Evolutionary conservation across 2,797 vertebrate genomes (phyloP).

Genomic region (Uromys caudimaculatus): DNA sequence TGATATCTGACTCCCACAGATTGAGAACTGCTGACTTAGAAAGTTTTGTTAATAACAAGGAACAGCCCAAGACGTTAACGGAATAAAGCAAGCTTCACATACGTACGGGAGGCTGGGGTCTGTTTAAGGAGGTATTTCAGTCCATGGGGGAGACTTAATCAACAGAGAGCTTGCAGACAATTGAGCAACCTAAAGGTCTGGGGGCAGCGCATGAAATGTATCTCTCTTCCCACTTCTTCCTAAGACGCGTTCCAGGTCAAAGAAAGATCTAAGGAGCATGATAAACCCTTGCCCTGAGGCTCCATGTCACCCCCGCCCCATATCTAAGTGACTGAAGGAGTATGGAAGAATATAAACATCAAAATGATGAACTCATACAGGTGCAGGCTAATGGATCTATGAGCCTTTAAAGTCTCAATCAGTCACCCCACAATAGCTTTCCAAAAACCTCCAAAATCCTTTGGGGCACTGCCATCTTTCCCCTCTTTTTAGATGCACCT

Average conservation of each 20-base stretch:
- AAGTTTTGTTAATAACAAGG: not conserved
- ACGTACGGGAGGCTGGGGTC: not conserved
- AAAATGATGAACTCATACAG: not conserved
- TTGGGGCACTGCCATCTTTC: not conserved
- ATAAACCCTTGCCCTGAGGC: not conserved
- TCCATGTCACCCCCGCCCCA: not conserved
- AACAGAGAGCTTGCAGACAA: not conserved
- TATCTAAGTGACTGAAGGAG: not conserved
- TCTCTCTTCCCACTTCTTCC: not conserved
- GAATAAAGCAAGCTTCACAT: not conserved
- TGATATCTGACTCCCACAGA: not conserved
- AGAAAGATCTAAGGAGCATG: constrained; percentile 23
- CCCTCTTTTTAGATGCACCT: not conserved
- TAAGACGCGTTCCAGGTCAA: not conserved
- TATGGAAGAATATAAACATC: not conserved
- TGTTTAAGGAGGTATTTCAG: not conserved
- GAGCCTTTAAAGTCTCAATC: not conserved
- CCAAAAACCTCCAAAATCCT: constrained; percentile 19
- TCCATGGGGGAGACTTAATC: not conserved
- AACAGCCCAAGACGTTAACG: not conserved
- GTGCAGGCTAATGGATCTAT: not conserved
- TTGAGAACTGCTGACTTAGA: not conserved
- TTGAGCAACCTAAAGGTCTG: not conserved
- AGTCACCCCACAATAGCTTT: not conserved
- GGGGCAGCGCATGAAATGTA: not conserved